A percentile compares a stretch with the other conserved stretches of the same genome.
These are phyloP conservation scores for Cardiocondyla obscurior DNA, from an alignment of 1,140 invertebrate species.

Conservation along the genomic window DNA sequence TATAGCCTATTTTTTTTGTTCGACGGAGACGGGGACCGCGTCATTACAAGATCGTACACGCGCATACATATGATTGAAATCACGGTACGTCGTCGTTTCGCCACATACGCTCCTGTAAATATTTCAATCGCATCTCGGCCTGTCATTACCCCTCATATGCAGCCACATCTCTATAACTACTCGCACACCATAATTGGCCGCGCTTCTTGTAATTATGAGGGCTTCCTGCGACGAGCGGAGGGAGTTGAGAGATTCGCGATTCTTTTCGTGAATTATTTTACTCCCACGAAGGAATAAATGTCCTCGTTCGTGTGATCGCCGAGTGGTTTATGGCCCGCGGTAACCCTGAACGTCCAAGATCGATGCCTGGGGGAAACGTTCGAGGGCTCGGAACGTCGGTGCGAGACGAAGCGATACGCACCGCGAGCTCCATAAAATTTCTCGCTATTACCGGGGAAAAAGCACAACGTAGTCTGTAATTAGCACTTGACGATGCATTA, in stretches of 20 bases:
- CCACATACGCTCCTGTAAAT: neutral
- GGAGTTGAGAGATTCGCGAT: neutral
- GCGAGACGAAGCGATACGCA: conserved; percentile 65
- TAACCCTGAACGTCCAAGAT: conserved; percentile 50
- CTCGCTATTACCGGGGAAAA: conserved; percentile 75
- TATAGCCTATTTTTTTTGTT: neutral
- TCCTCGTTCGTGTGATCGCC: conserved; percentile 45
- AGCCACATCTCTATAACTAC: neutral
- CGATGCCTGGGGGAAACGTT: conserved; percentile 35
- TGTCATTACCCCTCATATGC: neutral
- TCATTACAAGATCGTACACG: neutral
- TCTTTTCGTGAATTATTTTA: conserved; percentile 46
- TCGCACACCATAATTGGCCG: conserved; percentile 20
- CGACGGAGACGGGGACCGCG: neutral
- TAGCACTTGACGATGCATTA: conserved; percentile 83
- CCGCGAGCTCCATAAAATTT: conserved; percentile 78
- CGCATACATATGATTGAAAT: neutral
- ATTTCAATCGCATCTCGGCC: neutral
- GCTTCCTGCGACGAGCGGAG: neutral
- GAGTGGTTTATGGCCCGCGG: conserved; percentile 39
- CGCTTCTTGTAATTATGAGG: neutral
- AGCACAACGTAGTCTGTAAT: conserved; percentile 76
- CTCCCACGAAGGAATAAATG: conserved; percentile 44
- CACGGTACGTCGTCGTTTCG: neutral
- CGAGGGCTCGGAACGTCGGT: conserved; percentile 25